Conservation (phyloP, 2,797 vertebrate genomes). For the Sus cebifrons region DNA sequence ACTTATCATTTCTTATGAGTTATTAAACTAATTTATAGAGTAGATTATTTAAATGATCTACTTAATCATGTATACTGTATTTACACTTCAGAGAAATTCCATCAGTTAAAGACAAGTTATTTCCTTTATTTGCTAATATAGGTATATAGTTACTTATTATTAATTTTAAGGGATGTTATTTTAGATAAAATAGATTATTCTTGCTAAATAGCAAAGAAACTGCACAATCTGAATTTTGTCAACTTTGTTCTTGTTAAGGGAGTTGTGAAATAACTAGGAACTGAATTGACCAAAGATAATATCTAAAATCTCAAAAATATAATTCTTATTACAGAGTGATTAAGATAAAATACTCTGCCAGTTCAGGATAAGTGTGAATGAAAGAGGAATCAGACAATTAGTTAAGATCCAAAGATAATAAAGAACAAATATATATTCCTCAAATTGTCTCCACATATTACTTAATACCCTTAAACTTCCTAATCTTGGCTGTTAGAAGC, state of each 20-base stretch:
- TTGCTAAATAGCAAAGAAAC: neutral
- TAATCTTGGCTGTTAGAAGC: neutral
- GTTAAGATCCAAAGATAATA: neutral
- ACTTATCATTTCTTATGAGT: constrained; percentile 7
- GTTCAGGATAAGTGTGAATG: neutral
- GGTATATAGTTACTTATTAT: no score
- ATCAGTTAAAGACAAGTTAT: neutral
- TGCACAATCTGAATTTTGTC: neutral
- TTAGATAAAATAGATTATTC: neutral
- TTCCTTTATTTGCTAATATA: neutral
- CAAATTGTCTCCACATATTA: no score
- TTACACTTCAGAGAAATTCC: neutral
- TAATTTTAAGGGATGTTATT: neutral
- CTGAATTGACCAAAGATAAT: neutral
- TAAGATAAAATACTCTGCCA: neutral
- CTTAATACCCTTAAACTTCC: neutral
- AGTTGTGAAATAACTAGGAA: neutral
- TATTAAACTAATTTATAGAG: neutral
- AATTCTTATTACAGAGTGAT: neutral
- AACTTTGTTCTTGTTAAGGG: neutral
- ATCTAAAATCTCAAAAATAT: constrained; percentile 10
- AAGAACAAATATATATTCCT: no score
- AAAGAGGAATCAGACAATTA: neutral
- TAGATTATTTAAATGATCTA: neutral
- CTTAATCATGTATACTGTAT: neutral